Evolutionary conservation across 37 sponge, comb jelly and placozoan genomes (phyloP).

Genomic region (Amphimedon queenslandica): DNA sequence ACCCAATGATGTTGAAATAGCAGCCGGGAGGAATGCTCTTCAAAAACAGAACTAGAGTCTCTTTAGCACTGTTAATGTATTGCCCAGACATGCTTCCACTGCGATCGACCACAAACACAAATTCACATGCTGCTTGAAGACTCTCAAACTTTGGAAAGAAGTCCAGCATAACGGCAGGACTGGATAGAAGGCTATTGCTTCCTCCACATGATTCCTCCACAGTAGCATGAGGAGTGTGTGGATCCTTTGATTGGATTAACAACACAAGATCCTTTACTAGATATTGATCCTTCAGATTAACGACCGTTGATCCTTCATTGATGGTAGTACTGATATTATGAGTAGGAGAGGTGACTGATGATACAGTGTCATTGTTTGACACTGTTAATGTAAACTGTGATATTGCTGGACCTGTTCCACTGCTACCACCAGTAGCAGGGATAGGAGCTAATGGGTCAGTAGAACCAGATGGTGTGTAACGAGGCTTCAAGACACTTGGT

Average conservation of each 20-base stretch:
- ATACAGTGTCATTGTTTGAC: no score
- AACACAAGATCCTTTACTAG: slow-evolving; percentile 34
- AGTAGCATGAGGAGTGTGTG: slow-evolving; percentile 25
- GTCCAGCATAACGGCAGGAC: slow-evolving; percentile 41
- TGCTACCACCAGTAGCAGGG: no score
- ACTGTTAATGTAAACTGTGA: no score
- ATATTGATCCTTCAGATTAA: slow-evolving; percentile 24
- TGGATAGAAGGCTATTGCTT: slow-evolving; percentile 2
- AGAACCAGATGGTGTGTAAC: no score
- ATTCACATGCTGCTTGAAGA: slow-evolving; percentile 50
- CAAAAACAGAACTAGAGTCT: slow-evolving; percentile 75
- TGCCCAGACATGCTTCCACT: slow-evolving; percentile 81
- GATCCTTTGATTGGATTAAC: slow-evolving; percentile 24
- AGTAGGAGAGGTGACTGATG: no score
- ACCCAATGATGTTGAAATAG: slow-evolving; percentile 83
- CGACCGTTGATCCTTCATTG: no score
- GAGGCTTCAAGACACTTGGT: no score
- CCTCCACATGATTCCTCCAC: slow-evolving; percentile 31
- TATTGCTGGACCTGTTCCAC: no score
- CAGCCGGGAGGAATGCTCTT: slow-evolving; percentile 78
- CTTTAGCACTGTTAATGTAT: slow-evolving; percentile 62
- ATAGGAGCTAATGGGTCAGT: no score
- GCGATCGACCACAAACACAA: slow-evolving; percentile 76
- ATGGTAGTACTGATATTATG: no score
- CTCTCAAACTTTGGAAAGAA: slow-evolving; percentile 42